phyloP scores from a whole-genome alignment of 2,888 invertebrate species.

The Bellardia bayeri region DNA sequence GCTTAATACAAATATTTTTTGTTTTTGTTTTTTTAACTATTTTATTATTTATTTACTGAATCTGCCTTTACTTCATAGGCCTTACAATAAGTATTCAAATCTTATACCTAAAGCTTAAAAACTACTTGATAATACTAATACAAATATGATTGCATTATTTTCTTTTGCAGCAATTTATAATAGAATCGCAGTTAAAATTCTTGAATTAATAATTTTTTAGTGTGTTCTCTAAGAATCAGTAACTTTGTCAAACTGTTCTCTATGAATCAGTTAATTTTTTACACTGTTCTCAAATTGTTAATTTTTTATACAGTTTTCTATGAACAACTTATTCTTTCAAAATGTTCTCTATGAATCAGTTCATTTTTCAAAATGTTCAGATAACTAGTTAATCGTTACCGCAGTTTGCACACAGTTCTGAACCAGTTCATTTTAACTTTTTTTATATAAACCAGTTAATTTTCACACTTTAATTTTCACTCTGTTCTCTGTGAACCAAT shows the following conservation, averaged over 20 bases:
- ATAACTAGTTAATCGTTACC: neutral
- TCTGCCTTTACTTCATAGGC: too few relatives aligned
- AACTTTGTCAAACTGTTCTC: neutral
- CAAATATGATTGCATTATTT: too few relatives aligned
- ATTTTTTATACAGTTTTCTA: neutral
- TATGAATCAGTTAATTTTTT: neutral
- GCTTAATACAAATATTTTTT: neutral
- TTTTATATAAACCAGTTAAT: neutral
- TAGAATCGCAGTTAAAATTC: too few relatives aligned
- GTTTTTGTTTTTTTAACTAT: neutral
- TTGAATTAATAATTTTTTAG: too few relatives aligned
- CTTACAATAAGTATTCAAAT: neutral
- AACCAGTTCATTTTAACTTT: neutral
- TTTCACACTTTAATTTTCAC: neutral
- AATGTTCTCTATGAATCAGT: neutral
- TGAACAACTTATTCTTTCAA: neutral
- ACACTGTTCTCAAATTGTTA: neutral
- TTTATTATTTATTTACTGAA: neutral
- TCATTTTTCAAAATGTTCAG: neutral
- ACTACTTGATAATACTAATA: too few relatives aligned
- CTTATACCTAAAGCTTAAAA: too few relatives aligned
- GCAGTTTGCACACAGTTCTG: neutral
- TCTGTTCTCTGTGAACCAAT: neutral
- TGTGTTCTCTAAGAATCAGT: neutral
- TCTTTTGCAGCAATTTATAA: too few relatives aligned